These are phyloP conservation scores for Cottus gobio DNA, from an alignment of 2,113 vertebrate species.

Conservation along the genomic window DNA sequence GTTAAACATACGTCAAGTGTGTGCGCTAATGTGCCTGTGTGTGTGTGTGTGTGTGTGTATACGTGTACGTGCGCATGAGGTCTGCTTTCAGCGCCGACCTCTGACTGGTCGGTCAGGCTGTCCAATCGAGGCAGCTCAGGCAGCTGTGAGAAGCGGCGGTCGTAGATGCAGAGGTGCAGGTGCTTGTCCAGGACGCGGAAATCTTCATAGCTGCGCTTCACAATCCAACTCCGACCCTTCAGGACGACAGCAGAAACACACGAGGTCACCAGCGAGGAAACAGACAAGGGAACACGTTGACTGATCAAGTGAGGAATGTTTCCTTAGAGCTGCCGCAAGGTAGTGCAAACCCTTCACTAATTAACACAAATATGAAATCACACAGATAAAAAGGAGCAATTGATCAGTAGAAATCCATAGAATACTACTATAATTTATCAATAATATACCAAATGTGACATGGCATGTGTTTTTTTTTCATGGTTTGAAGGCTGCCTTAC, in stretches of 20 bases:
- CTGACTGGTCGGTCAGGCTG: slow-evolving; percentile 90
- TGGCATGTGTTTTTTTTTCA: not conserved
- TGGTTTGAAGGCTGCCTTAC: not conserved
- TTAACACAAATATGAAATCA: not conserved
- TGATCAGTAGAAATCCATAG: no score
- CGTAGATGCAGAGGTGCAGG: slow-evolving; percentile 98
- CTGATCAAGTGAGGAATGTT: not conserved
- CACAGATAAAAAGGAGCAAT: not conserved
- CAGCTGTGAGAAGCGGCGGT: slow-evolving; percentile 97
- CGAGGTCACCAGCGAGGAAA: not conserved
- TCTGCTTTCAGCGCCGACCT: slow-evolving; percentile 80
- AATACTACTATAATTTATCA: not conserved
- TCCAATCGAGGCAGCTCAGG: slow-evolving; percentile 94
- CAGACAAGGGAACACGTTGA: not conserved
- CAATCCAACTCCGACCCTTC: slow-evolving; percentile 98
- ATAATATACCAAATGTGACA: not conserved
- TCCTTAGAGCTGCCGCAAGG: not conserved
- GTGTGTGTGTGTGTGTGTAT: not conserved
- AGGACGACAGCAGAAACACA: not conserved
- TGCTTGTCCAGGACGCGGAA: slow-evolving; percentile 97
- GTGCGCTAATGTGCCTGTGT: not conserved
- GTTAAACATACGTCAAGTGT: not conserved
- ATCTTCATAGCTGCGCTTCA: slow-evolving; percentile 99
- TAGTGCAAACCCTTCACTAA: not conserved
- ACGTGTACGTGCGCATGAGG: not conserved